Percentiles rank a stretch among this genome's conserved stretches.
These are phyloP conservation scores for Corbicula japonica DNA, from an alignment of 2,888 invertebrate species.

Conservation along the genomic window DNA sequence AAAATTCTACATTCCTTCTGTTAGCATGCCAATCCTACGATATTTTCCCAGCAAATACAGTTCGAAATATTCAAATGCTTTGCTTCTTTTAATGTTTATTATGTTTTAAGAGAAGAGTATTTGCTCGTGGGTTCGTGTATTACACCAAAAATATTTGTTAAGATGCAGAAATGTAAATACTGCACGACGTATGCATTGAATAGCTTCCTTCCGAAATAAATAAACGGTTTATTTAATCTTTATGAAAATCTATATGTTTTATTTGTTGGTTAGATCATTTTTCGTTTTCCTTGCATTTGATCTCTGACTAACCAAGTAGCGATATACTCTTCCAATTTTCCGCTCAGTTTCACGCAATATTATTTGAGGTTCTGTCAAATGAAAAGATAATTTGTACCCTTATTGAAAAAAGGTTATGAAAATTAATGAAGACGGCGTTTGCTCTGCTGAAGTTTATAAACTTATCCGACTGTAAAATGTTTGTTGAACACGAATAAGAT, in stretches of 20 bases:
- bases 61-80: no score
- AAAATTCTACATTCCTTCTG: slow-evolving; percentile 10
- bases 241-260: no score
- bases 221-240: no score
- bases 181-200: no score
- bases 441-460: slow-evolving; percentile 9
- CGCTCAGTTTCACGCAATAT: slow-evolving; percentile 10
- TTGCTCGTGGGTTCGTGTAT: no score
- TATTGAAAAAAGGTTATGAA: slow-evolving; percentile 22
- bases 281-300: not conserved
- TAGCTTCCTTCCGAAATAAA: no score
- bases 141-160: no score
- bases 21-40: slow-evolving; percentile 17
- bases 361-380: slow-evolving; percentile 12
- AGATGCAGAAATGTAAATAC: no score
- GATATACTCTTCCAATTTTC: slow-evolving; percentile 11
- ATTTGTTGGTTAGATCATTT: no score
- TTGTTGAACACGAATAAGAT: slow-evolving; percentile 8
- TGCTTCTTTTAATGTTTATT: no score
- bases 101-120: no score
- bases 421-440: slow-evolving; percentile 12
- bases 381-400: slow-evolving; percentile 27
- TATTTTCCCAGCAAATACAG: no score
- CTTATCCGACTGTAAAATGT: slow-evolving; percentile 11
- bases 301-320: slow-evolving; percentile 1